phyloP scores from a whole-genome alignment of 2,888 invertebrate species.

The Xestia c-nigrum region DNA sequence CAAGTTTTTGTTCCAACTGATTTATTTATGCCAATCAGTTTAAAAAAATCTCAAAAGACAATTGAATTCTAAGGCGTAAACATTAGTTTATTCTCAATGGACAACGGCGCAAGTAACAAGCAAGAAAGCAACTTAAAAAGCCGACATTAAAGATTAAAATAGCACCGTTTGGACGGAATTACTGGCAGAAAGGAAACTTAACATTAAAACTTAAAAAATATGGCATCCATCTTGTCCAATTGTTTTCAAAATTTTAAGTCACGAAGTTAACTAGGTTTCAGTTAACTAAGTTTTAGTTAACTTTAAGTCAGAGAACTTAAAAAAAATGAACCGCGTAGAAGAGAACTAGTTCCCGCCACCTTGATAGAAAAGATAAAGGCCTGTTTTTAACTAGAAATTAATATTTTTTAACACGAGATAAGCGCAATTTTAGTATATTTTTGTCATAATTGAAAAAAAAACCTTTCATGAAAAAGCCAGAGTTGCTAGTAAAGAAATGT shows the following conservation, averaged over 20 bases:
- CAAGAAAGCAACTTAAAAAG: slow-evolving; percentile 72
- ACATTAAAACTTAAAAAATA: slow-evolving; percentile 82
- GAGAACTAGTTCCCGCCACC: slow-evolving; percentile 81
- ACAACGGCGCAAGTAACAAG: slow-evolving; percentile 60
- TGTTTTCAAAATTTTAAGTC: slow-evolving; percentile 44
- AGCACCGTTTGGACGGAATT: slow-evolving; percentile 87
- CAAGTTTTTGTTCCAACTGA: no score
- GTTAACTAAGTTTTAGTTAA: background rate
- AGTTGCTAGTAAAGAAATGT: background rate
- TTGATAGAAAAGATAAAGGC: slow-evolving; percentile 66
- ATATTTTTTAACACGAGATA: slow-evolving; percentile 3
- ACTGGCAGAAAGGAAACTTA: slow-evolving; percentile 73
- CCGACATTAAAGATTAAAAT: slow-evolving; percentile 77
- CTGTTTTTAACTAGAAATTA: slow-evolving; percentile 62
- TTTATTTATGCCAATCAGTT: no score
- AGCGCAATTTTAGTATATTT: slow-evolving; percentile 18
- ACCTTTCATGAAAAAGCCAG: background rate
- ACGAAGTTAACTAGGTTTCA: slow-evolving; percentile 29
- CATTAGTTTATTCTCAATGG: slow-evolving; percentile 36
- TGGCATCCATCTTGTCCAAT: slow-evolving; percentile 82
- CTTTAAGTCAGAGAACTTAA: slow-evolving; percentile 40
- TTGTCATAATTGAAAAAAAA: slow-evolving; percentile 21
- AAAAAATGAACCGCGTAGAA: slow-evolving; percentile 58
- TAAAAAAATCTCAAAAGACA: background rate
- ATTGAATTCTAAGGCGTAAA: background rate